Percentiles rank a stretch among this genome's conserved stretches.
Evolutionary conservation across 2,888 invertebrate species (phyloP).

Genomic region (Nemoura dubitans): DNA sequence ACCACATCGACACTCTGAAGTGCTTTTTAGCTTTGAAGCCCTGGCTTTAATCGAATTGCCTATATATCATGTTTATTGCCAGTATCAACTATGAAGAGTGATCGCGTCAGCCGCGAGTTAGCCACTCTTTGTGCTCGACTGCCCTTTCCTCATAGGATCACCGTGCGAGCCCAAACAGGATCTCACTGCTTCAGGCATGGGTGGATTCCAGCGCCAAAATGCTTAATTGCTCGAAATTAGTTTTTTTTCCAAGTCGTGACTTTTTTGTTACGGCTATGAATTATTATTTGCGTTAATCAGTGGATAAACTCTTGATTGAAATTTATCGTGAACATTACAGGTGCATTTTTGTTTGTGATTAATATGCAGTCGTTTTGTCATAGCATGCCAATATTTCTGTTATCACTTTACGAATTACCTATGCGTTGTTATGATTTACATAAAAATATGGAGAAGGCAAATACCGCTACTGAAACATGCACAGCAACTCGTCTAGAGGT

Average conservation of each 20-base stretch:
- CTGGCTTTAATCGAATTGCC: too few relatives aligned
- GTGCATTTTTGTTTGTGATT: not conserved
- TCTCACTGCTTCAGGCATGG: not conserved
- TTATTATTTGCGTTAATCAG: not conserved
- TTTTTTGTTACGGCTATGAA: not conserved
- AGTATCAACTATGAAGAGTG: too few relatives aligned
- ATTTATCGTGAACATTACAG: not conserved
- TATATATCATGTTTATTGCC: too few relatives aligned
- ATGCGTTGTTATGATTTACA: too few relatives aligned
- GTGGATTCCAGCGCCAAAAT: not conserved
- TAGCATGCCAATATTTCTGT: too few relatives aligned
- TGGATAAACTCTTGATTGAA: not conserved
- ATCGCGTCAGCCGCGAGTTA: not conserved
- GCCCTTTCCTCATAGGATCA: too few relatives aligned
- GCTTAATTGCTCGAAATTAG: not conserved
- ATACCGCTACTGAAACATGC: too few relatives aligned
- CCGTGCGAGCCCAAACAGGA: not conserved
- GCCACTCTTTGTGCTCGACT: not conserved
- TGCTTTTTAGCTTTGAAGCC: too few relatives aligned
- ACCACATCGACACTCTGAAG: too few relatives aligned
- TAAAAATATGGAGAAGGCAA: too few relatives aligned
- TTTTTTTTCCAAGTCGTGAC: not conserved
- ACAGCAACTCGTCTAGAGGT: too few relatives aligned
- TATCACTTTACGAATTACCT: too few relatives aligned
- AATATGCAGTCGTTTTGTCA: not conserved